Evolutionary conservation across 64 coral and sea anemone species (phyloP).

Genomic region (Pachyseris speciosa): DNA sequence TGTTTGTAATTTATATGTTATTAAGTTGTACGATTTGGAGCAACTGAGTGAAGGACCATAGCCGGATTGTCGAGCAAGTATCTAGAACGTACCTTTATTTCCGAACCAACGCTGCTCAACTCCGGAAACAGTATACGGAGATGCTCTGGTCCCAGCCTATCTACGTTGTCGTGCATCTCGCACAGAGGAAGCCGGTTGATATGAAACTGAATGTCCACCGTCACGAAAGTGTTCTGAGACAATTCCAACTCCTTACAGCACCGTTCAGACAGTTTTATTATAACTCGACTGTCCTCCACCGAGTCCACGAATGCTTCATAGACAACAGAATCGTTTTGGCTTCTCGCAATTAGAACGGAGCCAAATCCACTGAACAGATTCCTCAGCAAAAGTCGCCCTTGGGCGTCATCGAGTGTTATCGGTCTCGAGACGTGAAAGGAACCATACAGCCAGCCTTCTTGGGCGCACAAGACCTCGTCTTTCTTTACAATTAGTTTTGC

Average conservation of each 20-base stretch:
- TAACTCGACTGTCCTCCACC: conserved; percentile 54
- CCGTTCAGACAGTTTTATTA: conserved; percentile 40
- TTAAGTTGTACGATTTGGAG: no score
- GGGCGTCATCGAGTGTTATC: conserved; percentile 71
- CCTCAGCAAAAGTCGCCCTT: conserved; percentile 63
- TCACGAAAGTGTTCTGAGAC: not conserved
- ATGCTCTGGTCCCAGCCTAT: conserved; percentile 62
- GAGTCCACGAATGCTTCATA: conserved; percentile 67
- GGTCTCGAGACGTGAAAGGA: conserved; percentile 21
- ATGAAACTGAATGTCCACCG: conserved; percentile 68
- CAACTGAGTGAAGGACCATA: no score
- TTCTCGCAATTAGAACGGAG: not conserved
- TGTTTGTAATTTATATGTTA: no score
- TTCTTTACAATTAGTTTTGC: not conserved
- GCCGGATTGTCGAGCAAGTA: no score
- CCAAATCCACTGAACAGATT: conserved; percentile 58
- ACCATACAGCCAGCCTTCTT: conserved; percentile 28
- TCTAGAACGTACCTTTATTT: not conserved
- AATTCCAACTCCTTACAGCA: conserved; percentile 64
- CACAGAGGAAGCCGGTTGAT: conserved; percentile 77
- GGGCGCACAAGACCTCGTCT: not conserved
- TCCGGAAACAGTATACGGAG: conserved; percentile 55
- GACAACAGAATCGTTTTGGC: not conserved
- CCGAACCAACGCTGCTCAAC: not conserved
- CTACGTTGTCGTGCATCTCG: conserved; percentile 76